A percentile compares a stretch with the other conserved stretches of the same genome.
Evolutionary conservation across 2,113 vertebrate species (phyloP).

Genomic region (Bos taurus): ARS-UCD2.0 NC_082638.1:2153001-2153500

Average conservation of each 20-base stretch:
- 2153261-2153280: fast-evolving
- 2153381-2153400: background rate
- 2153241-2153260: background rate
- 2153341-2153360: background rate
- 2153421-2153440: fast-evolving
- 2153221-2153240: fast-evolving
- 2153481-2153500: background rate
- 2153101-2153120: background rate
- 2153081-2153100: too few relatives aligned
- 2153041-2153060: background rate
- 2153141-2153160: background rate
- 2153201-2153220: fast-evolving
- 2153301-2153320: background rate
- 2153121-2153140: background rate
- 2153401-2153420: background rate
- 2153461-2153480: background rate
- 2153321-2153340: fast-evolving
- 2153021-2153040: background rate
- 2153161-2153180: fast-evolving
- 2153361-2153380: background rate
- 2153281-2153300: background rate
- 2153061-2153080: background rate
- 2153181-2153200: background rate
- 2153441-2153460: background rate
- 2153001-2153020: fast-evolving